Evolutionary conservation across 2,888 invertebrate species (phyloP).

Genomic region (Noctua janthina): DNA sequence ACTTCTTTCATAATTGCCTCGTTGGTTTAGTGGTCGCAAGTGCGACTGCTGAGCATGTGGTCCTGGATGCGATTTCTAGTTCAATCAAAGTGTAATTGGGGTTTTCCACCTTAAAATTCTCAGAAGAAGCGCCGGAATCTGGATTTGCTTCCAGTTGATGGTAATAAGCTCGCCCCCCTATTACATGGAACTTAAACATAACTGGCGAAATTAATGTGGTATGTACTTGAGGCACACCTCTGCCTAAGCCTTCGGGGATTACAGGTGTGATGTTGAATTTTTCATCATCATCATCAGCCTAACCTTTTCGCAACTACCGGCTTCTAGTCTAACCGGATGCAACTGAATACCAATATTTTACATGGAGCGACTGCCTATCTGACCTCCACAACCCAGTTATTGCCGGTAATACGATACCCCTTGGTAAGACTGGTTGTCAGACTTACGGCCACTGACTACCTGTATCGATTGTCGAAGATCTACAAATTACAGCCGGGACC

Average conservation of each 20-base stretch:
- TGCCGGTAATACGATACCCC: too few relatives aligned
- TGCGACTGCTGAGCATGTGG: not conserved
- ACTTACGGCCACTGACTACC: too few relatives aligned
- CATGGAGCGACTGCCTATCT: too few relatives aligned
- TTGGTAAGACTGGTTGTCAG: too few relatives aligned
- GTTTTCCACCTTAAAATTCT: not conserved
- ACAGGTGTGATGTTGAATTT: not conserved
- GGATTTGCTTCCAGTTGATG: not conserved
- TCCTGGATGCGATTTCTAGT: not conserved
- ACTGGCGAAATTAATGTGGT: not conserved
- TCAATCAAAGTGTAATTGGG: not conserved
- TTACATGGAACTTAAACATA: not conserved
- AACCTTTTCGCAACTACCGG: too few relatives aligned
- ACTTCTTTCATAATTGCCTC: not conserved
- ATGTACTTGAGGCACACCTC: not conserved
- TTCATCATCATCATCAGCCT: too few relatives aligned
- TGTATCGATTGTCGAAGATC: too few relatives aligned
- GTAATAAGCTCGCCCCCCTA: not conserved
- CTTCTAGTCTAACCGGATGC: too few relatives aligned
- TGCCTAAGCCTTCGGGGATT: not conserved
- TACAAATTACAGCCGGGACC: too few relatives aligned
- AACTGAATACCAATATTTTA: too few relatives aligned
- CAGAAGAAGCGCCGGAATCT: not conserved
- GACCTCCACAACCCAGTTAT: too few relatives aligned
- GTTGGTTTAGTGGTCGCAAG: not conserved